phyloP scores from a whole-genome alignment of 2,888 invertebrate species.

The Sthenelais limicola region DNA sequence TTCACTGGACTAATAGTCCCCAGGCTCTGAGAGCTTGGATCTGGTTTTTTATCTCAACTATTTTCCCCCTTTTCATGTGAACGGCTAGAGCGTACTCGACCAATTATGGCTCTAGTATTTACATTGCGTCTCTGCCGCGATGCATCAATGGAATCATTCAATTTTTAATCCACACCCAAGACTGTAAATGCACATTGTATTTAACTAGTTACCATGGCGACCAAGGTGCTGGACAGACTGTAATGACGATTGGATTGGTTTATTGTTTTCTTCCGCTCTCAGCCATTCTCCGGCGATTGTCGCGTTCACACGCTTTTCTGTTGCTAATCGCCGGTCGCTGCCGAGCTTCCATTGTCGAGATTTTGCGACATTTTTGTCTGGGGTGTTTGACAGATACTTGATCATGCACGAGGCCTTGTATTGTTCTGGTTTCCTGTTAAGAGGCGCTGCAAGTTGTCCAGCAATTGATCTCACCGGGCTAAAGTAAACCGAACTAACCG shows the following conservation, averaged over 20 bases:
- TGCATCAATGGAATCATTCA: slow-evolving; percentile 25
- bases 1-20: too few relatives aligned
- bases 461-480: too few relatives aligned
- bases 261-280: slow-evolving; percentile 22
- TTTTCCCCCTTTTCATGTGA: slow-evolving; percentile 27
- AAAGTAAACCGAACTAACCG: too few relatives aligned
- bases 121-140: slow-evolving; percentile 6
- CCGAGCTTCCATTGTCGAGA: not conserved
- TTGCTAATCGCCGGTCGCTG: slow-evolving; percentile 2
- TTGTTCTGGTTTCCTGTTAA: too few relatives aligned
- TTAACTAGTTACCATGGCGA: slow-evolving; percentile 30
- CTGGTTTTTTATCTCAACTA: slow-evolving; percentile 11
- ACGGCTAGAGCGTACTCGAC: slow-evolving; percentile 16
- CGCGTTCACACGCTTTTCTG: slow-evolving; percentile 22
- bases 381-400: slow-evolving; percentile 22
- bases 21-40: slow-evolving; percentile 1
- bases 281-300: not conserved
- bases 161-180: slow-evolving; percentile 10
- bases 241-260: slow-evolving; percentile 34
- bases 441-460: too few relatives aligned
- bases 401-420: too few relatives aligned
- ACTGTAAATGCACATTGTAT: not conserved
- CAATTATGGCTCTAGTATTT: slow-evolving; percentile 6
- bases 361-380: slow-evolving; percentile 7
- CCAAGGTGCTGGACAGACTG: slow-evolving; percentile 19